Percentiles rank a stretch among this genome's conserved stretches.
Evolutionary conservation across 2,113 vertebrate genomes (phyloP).

Genomic region (Spheniscus mendiculus): DNA sequence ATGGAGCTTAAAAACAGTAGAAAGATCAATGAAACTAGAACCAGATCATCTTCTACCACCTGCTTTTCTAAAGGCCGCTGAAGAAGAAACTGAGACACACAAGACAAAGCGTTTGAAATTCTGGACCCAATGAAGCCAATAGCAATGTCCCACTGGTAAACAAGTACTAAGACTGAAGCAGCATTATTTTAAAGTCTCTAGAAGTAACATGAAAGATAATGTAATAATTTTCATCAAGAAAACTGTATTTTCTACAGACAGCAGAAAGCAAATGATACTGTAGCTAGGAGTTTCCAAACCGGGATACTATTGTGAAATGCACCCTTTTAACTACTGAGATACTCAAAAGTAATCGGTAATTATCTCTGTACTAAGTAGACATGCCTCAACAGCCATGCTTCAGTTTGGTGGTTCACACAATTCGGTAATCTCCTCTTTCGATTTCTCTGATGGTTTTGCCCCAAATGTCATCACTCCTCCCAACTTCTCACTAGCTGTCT

Average conservation of each 20-base stretch:
- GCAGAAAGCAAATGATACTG: background rate
- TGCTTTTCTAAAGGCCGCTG: background rate
- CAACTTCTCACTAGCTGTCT: background rate
- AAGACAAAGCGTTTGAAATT: background rate
- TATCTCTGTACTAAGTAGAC: background rate
- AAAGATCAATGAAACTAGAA: background rate
- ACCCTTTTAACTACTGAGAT: background rate
- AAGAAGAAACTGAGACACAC: background rate
- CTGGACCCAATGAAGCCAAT: background rate
- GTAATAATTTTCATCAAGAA: background rate
- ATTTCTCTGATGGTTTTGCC: background rate
- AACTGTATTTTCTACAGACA: background rate
- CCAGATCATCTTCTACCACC: background rate
- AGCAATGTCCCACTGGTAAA: background rate
- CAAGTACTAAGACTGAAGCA: background rate
- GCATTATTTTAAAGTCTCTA: background rate
- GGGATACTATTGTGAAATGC: background rate
- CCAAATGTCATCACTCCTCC: background rate
- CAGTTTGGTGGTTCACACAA: background rate
- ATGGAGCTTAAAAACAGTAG: background rate
- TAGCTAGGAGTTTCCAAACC: background rate
- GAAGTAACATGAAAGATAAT: background rate
- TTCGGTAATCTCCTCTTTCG: background rate
- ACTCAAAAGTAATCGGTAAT: background rate
- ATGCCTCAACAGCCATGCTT: background rate